Base-by-base conservation (phyloP, 2,888 invertebrate genomes). In the Xylocampa areola region DNA sequence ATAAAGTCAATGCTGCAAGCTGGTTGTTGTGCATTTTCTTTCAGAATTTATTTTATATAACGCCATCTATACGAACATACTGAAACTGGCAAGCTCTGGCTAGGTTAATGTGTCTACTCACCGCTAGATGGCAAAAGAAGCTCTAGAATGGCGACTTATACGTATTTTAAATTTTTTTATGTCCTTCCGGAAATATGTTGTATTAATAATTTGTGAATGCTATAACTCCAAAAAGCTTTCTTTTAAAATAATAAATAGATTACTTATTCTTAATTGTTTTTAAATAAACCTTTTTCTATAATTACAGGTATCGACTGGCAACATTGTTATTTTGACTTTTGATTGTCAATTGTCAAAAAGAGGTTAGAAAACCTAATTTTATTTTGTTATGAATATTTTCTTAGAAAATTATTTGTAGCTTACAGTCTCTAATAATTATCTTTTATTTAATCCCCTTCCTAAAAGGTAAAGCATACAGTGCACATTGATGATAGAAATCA, bases 301-400 rank as follows among this genome's bases (percentile, higher is more conserved):
- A n/a, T n/a, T n/a, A n/a, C n/a, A n/a, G n/a, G n/a, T n/a, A n/a
- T n/a, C n/a, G n/a, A n/a, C 4, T 53, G 44, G 54, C 54, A 65
- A 71, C 72, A 61, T 48, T 37, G 6, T 7, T 43, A 2, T 33
- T 44, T 7, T 37, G 23, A 54, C 39, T 70, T 71, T 70, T 53
- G 51, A 16, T n/a, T 30, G 17, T 7, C 32, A 25, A 35, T 29
- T 60, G 47, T 48, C 57, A 61, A 25, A 71, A 66, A 50, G 50
- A 73, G 77, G 80, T 81, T 79, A 76, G 55, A 41, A 67, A 63
- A 48, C 39, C 41, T 29, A n/a, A 32, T 53, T 43, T 25, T 30
- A 29, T 11, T 62, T 54, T 54, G 14, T 50, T 52, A 35, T 8
- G 27, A 53, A 55, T 29, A 11, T 13, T 14, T 43, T 45, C 5